Base-by-base conservation (phyloP, 2,113 vertebrate species). In the Centropristis striata region DNA sequence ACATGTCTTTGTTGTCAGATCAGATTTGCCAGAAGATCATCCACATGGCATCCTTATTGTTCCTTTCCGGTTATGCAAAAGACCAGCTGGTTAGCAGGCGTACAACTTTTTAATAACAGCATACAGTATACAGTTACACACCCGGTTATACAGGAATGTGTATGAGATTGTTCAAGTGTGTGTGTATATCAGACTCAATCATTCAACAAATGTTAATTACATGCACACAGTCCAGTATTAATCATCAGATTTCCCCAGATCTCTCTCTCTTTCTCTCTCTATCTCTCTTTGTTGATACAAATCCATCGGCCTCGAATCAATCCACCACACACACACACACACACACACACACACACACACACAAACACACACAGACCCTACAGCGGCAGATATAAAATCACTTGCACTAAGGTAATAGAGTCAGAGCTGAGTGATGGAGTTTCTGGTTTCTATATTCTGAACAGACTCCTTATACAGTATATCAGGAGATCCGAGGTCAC, bases 191-290 rank as follows among this genome's bases (percentile, higher is more conserved):
- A 42, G 67, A 65, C 73, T 78, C 44, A 49, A 68, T 92, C 89
- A 68, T 79, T 93, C 88, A 92, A 13, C 88, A 87, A 86, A 68
- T 16, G 4, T 88, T 86, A 90, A 92, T 93, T 83, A 90, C n/a
- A n/a, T 67, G 49, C 71, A 70, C 66, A 81, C 57, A 76, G 54
- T 47, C 21, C 21, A 46, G 27, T 13, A 82, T 86, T 83, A 86
- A 90, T 87, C 69, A 85, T 83, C n/a, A 84, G n/a, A 82, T 73
- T 84, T 74, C 37, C 44, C 59, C 44, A 72, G 69, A 86, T 82
- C 42, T 64, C 36, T 47, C 50, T 37, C 37, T 70, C 16, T 78
- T 12, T 20, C 39, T 53, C 32, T 64, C 49, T 65, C 15, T 72
- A 21, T 81, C 60, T 61, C 54, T 72, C 46, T 44, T 53, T 59